A percentile compares a stretch with the other conserved stretches of the same genome.
Evolutionary conservation across 92 coral and sea anemone species (phyloP).

Genomic region (Zoanthus sociatus): DNA sequence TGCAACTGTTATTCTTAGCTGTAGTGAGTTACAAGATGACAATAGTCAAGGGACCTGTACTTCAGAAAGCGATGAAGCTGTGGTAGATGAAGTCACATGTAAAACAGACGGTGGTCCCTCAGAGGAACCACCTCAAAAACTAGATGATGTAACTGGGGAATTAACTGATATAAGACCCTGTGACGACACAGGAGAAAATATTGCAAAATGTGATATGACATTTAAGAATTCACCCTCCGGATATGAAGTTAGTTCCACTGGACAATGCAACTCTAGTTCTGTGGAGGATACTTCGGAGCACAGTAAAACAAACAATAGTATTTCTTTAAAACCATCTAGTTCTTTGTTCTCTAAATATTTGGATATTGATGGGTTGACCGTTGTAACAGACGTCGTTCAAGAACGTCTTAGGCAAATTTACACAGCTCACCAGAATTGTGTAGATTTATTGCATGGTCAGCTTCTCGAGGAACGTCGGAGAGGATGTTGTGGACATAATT

Average conservation of each 20-base stretch:
- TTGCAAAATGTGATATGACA: neutral
- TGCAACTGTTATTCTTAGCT: slow-evolving; percentile 78
- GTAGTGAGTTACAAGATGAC: slow-evolving; percentile 53
- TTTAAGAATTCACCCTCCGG: neutral
- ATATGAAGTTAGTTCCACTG: slow-evolving; percentile 20
- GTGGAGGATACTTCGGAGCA: slow-evolving; percentile 49
- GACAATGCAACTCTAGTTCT: slow-evolving; percentile 1
- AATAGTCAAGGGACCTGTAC: slow-evolving; percentile 25
- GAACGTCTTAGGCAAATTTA: slow-evolving; percentile 86
- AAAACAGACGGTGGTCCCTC: slow-evolving; percentile 15
- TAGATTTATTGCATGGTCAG: slow-evolving; percentile 76
- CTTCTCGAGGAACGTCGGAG: slow-evolving; percentile 70
- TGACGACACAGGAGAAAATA: neutral
- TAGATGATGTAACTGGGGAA: neutral
- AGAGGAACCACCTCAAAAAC: slow-evolving; percentile 30
- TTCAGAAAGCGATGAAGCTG: slow-evolving; percentile 14
- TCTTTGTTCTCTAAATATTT: slow-evolving; percentile 77
- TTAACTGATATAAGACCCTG: neutral
- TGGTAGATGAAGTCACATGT: slow-evolving; percentile 2
- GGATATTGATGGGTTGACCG: slow-evolving; percentile 87
- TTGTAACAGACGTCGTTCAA: slow-evolving; percentile 80
- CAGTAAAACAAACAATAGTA: slow-evolving; percentile 44
- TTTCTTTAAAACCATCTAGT: slow-evolving; percentile 59
- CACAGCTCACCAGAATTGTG: slow-evolving; percentile 69
- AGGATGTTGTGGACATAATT: slow-evolving; percentile 32